Conservation (phyloP, 2,797 vertebrate species). For the Knipowitschia caucasica region DNA sequence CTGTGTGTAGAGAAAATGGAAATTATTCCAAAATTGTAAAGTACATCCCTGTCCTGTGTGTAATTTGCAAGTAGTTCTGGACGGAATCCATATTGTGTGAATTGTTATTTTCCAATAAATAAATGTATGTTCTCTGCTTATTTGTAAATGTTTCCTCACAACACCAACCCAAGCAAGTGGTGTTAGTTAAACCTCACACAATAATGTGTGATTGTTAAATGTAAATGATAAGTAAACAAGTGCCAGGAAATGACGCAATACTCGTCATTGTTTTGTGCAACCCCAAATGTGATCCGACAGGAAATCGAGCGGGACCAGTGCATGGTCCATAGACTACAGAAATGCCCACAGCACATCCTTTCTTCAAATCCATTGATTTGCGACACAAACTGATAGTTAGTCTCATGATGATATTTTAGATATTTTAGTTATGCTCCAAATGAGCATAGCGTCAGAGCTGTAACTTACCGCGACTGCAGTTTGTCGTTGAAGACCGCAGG, state of each 20-base stretch:
- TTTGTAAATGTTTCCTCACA: no score
- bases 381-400: not conserved
- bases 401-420: not conserved
- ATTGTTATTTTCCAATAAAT: no score
- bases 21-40: no score
- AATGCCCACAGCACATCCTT: not conserved
- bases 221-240: not conserved
- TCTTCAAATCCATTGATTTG: not conserved
- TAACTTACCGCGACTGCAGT: constrained; percentile 6
- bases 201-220: no score
- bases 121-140: no score
- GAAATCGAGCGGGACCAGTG: constrained; percentile 19
- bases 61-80: no score
- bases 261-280: constrained; percentile 49
- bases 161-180: no score
- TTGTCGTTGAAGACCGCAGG: constrained; percentile 16
- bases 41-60: no score
- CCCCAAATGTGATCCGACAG: constrained; percentile 36
- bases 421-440: not conserved
- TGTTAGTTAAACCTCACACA: no score
- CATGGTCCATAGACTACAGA: not conserved
- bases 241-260: constrained; percentile 39
- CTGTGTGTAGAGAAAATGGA: no score
- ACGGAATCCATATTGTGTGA: no score
- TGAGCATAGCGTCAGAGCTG: not conserved